Conservation (phyloP, 1,140 invertebrate genomes). For the Bombus huntii region DNA sequence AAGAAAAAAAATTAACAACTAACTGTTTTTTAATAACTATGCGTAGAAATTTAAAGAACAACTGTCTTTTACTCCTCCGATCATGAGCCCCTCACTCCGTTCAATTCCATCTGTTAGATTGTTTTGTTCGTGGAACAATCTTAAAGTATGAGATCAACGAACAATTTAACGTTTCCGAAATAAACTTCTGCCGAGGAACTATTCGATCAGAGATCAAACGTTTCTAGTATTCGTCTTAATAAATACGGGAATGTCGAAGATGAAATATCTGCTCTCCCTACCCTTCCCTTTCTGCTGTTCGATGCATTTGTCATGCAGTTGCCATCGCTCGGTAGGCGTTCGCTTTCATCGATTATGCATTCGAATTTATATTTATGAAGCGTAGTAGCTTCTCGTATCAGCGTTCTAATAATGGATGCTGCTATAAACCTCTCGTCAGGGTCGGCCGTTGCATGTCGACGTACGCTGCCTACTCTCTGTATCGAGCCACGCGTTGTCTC, state of each 20-base stretch:
- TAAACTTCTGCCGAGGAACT: too few species aligned
- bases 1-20: too few species aligned
- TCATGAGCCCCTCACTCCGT: accelerated
- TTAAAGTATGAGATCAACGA: too few species aligned
- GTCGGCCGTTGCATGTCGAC: slow-evolving; percentile 30
- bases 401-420: slow-evolving; percentile 66
- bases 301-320: slow-evolving; percentile 60
- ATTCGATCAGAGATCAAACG: neutral
- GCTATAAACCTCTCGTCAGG: slow-evolving; percentile 56
- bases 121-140: too few species aligned
- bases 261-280: neutral
- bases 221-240: neutral
- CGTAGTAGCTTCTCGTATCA: slow-evolving; percentile 66
- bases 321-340: slow-evolving; percentile 61
- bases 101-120: too few species aligned
- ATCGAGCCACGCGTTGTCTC: slow-evolving; percentile 1
- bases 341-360: slow-evolving; percentile 79
- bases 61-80: too few species aligned
- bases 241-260: neutral
- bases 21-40: too few species aligned
- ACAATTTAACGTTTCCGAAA: too few species aligned
- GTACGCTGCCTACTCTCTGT: slow-evolving; percentile 11
- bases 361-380: slow-evolving; percentile 80
- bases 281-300: too few species aligned
- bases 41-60: too few species aligned